Percentiles rank a stretch among this genome's conserved stretches.
Conservation (phyloP, 2,113 vertebrate genomes). For the Willisornis vidua region DNA sequence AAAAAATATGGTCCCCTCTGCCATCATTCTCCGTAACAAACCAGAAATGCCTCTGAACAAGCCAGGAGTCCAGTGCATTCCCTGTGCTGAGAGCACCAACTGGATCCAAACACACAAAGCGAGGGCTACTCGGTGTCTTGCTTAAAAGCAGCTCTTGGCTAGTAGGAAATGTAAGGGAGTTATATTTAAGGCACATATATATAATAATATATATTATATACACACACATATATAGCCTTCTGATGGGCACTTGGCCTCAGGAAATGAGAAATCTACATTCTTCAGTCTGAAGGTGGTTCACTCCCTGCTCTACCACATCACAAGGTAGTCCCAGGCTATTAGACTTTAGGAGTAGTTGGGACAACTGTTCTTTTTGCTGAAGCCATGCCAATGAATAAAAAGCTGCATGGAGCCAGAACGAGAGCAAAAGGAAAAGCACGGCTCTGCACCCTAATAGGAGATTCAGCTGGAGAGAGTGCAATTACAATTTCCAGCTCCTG, state of each 20-base stretch:
- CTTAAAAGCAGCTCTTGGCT: neutral
- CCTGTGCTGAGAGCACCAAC: neutral
- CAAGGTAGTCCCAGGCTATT: neutral
- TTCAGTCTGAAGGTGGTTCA: neutral
- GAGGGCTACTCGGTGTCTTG: neutral
- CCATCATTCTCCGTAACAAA: neutral
- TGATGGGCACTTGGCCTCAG: neutral
- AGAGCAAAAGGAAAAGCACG: neutral
- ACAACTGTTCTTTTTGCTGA: neutral
- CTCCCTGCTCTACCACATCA: neutral
- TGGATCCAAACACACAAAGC: neutral
- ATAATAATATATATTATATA: neutral
- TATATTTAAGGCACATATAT: neutral
- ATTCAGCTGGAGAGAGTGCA: neutral
- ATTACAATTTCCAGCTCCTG: slow-evolving; percentile 15
- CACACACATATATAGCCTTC: neutral
- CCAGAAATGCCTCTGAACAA: neutral
- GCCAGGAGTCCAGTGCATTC: neutral
- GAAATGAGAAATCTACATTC: neutral
- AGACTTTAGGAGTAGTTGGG: neutral
- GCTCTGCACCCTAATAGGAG: neutral
- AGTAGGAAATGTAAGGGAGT: neutral
- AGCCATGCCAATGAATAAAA: neutral
- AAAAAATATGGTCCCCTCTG: neutral
- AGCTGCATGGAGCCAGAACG: neutral